These are phyloP conservation scores for Leuciscus idus DNA, from an alignment of 2,113 vertebrate genomes.

Conservation along the genomic window DNA sequence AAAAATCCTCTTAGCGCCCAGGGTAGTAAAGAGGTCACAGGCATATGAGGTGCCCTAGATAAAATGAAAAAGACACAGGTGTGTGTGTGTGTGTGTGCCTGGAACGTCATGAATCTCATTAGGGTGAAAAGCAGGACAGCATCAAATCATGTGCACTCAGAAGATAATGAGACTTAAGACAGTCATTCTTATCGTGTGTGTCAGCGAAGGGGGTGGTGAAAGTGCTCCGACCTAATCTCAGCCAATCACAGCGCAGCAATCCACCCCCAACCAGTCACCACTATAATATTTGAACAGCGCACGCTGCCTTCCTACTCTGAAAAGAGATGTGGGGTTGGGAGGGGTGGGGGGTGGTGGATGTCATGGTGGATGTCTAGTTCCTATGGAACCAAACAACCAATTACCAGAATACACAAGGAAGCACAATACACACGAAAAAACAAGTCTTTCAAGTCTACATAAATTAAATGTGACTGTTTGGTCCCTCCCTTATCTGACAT, in stretches of 20 bases:
- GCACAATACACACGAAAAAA: neutral
- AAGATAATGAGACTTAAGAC: conserved; percentile 16
- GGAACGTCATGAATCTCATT: conserved; percentile 6
- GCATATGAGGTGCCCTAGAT: neutral
- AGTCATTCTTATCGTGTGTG: conserved; percentile 11
- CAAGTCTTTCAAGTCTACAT: neutral
- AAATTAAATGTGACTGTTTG: neutral
- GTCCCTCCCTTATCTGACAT: conserved; percentile 12
- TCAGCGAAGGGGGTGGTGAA: neutral
- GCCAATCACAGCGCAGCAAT: conserved; percentile 31
- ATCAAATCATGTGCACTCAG: conserved; percentile 16
- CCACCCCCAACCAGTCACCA: conserved; percentile 35
- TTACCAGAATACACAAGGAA: conserved; percentile 16
- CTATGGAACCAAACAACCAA: conserved; percentile 61
- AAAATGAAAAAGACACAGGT: conserved; percentile 4
- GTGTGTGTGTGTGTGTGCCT: neutral
- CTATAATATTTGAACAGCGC: conserved; percentile 11
- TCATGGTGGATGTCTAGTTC: conserved; percentile 53
- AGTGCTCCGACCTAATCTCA: neutral
- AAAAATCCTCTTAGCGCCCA: neutral
- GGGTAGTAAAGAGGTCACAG: neutral
- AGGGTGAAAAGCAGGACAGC: neutral
- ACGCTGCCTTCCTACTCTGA: conserved; percentile 8
- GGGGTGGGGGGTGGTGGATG: conserved; percentile 5
- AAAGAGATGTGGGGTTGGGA: neutral